Percentiles rank a stretch among this genome's conserved stretches.
phyloP scores from a whole-genome alignment of 1,140 invertebrate species.

The Geopemphigus sp. region DNA sequence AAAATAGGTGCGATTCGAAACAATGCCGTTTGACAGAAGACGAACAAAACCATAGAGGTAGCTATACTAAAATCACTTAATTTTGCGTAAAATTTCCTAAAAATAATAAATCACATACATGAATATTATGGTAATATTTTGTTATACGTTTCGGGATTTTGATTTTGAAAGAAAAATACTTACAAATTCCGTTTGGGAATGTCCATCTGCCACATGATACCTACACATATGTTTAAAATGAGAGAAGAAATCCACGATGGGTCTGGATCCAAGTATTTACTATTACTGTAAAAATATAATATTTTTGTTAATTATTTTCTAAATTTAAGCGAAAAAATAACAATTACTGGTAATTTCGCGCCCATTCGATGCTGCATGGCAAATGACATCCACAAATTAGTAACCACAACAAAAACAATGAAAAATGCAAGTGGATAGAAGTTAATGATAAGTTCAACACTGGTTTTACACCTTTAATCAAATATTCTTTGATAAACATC shows the following conservation, averaged over 20 bases:
- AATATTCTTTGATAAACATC: slow-evolving; percentile 34
- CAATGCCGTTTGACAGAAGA: slow-evolving; percentile 30
- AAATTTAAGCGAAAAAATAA: not conserved
- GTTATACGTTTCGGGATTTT: too few relatives aligned
- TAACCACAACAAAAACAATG: slow-evolving; percentile 40
- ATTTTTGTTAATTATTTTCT: not conserved
- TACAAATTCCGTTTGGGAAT: slow-evolving; percentile 31
- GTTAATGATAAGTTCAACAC: not conserved
- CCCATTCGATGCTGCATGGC: slow-evolving; percentile 39
- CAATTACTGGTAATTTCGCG: slow-evolving; percentile 37
- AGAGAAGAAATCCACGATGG: slow-evolving; percentile 29
- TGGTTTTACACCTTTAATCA: slow-evolving; percentile 21
- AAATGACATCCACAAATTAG: slow-evolving; percentile 35
- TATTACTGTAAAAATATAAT: slow-evolving; percentile 7
- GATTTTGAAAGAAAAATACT: not conserved
- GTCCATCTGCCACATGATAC: slow-evolving; percentile 18
- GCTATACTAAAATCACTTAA: not conserved
- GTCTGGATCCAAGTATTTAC: slow-evolving; percentile 25
- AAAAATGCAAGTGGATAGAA: slow-evolving; percentile 30
- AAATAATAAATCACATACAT: not conserved
- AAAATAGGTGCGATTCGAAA: slow-evolving; percentile 39
- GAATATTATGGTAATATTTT: not conserved
- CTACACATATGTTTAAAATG: slow-evolving; percentile 12
- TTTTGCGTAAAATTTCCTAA: slow-evolving; percentile 28
- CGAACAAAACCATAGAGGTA: slow-evolving; percentile 9